A percentile compares a stretch with the other conserved stretches of the same genome.
phyloP scores from a whole-genome alignment of 2,113 vertebrate genomes.

The Ammodytes dubius region DNA sequence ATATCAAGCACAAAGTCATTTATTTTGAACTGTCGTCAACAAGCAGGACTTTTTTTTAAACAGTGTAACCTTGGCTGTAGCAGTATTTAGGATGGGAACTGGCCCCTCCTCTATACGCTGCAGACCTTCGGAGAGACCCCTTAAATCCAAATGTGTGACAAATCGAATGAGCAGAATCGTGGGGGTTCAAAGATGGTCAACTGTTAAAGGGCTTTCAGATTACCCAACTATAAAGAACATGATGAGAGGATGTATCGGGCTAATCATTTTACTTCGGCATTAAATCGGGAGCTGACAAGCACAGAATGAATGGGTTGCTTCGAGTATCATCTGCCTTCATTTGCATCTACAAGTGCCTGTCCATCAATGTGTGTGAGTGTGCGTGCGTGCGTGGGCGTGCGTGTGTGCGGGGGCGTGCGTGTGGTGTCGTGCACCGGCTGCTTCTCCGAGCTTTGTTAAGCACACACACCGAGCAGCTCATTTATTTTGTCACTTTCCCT shows the following conservation, averaged over 20 bases:
- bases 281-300: background rate
- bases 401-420: no score
- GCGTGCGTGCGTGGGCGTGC: no score
- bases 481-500: constrained; percentile 42
- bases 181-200: constrained; percentile 46
- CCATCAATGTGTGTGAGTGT: background rate
- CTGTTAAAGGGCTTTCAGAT: constrained; percentile 54
- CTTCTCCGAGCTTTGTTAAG: constrained; percentile 31
- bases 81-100: background rate
- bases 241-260: constrained; percentile 35
- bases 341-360: constrained; percentile 29
- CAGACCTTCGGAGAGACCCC: background rate
- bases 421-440: background rate
- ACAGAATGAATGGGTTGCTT: constrained; percentile 25
- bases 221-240: constrained; percentile 5
- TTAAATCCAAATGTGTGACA: constrained; percentile 31
- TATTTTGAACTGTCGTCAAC: constrained; percentile 7
- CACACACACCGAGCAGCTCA: constrained; percentile 19
- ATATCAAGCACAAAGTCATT: constrained; percentile 25
- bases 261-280: constrained; percentile 13
- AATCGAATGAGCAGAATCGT: constrained; percentile 15
- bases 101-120: background rate
- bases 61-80: constrained; percentile 12
- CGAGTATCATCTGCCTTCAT: constrained; percentile 35
- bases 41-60: constrained; percentile 3